phyloP scores from a whole-genome alignment of 2,113 vertebrate genomes.

The Pavo muticus region DNA sequence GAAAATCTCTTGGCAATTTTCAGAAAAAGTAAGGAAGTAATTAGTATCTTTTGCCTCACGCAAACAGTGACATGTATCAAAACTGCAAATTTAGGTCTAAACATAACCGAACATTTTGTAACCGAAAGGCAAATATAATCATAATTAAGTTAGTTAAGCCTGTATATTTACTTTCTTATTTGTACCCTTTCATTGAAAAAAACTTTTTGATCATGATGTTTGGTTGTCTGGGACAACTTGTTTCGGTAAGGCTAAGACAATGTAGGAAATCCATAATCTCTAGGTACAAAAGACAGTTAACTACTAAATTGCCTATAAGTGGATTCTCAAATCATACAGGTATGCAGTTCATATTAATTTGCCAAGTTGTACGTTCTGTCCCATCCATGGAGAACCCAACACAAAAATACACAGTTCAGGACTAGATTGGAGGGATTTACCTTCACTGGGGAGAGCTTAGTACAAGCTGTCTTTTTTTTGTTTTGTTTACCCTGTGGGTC shows the following conservation, averaged over 20 bases:
- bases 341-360: too few species aligned
- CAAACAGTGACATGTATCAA: background rate
- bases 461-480: background rate
- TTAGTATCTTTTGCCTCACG: background rate
- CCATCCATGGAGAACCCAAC: too few species aligned
- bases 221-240: background rate
- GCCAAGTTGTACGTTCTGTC: too few species aligned
- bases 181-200: background rate
- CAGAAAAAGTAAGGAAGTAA: background rate
- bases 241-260: background rate
- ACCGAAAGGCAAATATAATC: background rate
- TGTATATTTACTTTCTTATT: background rate
- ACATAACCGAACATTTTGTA: background rate
- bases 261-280: too few species aligned
- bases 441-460: background rate
- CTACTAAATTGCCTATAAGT: too few species aligned
- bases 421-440: rapidly evolving
- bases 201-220: background rate
- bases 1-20: background rate
- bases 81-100: background rate
- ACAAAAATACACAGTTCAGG: background rate
- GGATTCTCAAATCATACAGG: too few species aligned
- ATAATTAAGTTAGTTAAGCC: background rate
- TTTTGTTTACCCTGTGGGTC: background rate
- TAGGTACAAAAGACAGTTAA: too few species aligned